Conservation (phyloP, 2,113 vertebrate genomes). For the Gorsachius goisagi region DNA sequence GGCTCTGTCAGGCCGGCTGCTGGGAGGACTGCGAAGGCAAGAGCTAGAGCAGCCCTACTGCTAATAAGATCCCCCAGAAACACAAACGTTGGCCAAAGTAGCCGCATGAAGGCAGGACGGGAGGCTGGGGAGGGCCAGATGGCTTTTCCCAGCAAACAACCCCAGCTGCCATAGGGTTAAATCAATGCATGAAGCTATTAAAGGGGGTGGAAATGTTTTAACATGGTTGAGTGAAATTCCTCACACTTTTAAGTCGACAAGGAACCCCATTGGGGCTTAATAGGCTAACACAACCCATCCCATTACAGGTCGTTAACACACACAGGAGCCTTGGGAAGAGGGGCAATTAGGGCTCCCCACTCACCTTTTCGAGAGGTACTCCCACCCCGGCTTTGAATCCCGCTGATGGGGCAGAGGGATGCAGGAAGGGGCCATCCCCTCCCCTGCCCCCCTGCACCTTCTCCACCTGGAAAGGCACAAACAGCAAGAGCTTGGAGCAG, state of each 20-base stretch:
- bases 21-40: background rate
- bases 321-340: background rate
- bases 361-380: background rate
- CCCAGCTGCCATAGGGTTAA: slow-evolving; percentile 28
- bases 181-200: slow-evolving; percentile 22
- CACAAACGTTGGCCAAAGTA: background rate
- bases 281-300: slow-evolving; percentile 18
- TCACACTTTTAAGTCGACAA: slow-evolving; percentile 47
- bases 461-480: background rate
- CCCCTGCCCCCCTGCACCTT: background rate
- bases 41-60: background rate
- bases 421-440: background rate
- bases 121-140: background rate
- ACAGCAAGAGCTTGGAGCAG: background rate
- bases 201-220: slow-evolving; percentile 43
- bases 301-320: slow-evolving; percentile 45
- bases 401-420: background rate
- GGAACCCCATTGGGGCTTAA: slow-evolving; percentile 37
- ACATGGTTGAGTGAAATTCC: slow-evolving; percentile 40
- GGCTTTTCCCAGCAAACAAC: background rate
- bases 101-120: background rate
- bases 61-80: slow-evolving; percentile 21
- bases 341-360: background rate
- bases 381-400: background rate
- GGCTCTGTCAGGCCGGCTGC: background rate